phyloP scores from a whole-genome alignment of 2,113 vertebrate genomes.

The Scortum barcoo region DNA sequence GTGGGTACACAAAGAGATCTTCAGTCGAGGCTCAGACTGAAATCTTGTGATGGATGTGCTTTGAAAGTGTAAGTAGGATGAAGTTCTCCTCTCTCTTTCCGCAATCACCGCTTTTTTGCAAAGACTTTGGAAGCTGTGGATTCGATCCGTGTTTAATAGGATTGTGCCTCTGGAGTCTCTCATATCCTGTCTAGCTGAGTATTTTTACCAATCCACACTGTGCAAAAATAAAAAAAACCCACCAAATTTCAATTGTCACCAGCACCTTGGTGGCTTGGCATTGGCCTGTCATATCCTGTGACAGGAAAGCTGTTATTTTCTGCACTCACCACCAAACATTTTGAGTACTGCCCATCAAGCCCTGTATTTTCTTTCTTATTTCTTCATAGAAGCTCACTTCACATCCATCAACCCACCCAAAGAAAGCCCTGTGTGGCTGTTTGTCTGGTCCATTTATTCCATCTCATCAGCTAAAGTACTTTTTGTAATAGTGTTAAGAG shows the following conservation, averaged over 20 bases:
- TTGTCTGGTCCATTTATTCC: constrained; percentile 53
- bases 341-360: not conserved
- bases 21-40: constrained; percentile 13
- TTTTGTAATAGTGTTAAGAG: constrained; percentile 48
- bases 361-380: not conserved
- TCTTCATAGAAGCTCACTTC: constrained; percentile 3
- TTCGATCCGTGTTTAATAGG: not conserved
- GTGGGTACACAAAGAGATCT: constrained; percentile 16
- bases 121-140: not conserved
- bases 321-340: constrained; percentile 4
- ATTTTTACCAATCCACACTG: not conserved
- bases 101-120: constrained; percentile 1
- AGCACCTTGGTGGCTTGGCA: not conserved
- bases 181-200: not conserved
- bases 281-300: not conserved
- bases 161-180: not conserved
- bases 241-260: not conserved
- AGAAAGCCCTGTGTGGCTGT: constrained; percentile 21
- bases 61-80: constrained; percentile 37
- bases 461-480: constrained; percentile 62
- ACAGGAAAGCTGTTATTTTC: constrained; percentile 5
- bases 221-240: not conserved
- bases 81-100: not conserved
- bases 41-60: constrained; percentile 17
- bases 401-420: not conserved